Evolutionary conservation across 1,140 invertebrate genomes (phyloP), one percentile per base, ranked within the genome.

Genomic region (Octopus sinensis): DNA sequence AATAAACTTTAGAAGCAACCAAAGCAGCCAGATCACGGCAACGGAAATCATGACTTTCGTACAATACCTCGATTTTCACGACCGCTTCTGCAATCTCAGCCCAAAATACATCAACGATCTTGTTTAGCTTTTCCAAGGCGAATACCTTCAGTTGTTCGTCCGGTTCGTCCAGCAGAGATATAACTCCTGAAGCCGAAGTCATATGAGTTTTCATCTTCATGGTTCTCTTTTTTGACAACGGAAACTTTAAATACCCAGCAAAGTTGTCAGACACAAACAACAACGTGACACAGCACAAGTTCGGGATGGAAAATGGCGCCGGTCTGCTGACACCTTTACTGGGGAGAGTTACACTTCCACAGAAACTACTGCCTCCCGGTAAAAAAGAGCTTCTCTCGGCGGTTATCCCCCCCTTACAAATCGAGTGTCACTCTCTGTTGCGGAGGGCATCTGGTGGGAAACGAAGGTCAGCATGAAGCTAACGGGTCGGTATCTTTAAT

Each of bases 1-100:
- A 99, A 88, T 99, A 99, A 6, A 99, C 97, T 92, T 99, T 99
- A 85, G 97, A 99, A 6, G 97, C 97, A 52, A 99, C 96, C 83
- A 99, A 93, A 53, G 98, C 97, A 79, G 98, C 98, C 76, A 99
- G 90, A 86, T 98, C 94, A 87, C 96, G 94, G 86, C 98, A 94
- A 53, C 90, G 90, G 88, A 99, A 99, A 13, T 90, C 91, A 86
- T 95, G 94, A 88, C 99, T 96, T 92, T 99, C 98, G 89, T 98
- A 95, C 30, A 99, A 92, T 86, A 97, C 96, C 93, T 99, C 97
- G 88, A 99, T 98, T 92, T 98, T 99, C 88, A 96, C 95, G 88
- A 99, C 97, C 12, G 96, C 96, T 92, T 99, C 98, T 0, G 97
- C 98, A 84, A 99, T 98, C 92, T 99, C 97, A 23, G 97, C 96